Percentiles rank a stretch among this genome's conserved stretches.
These are phyloP conservation scores for Drosophila biarmipes DNA, from an alignment of 1,140 invertebrate species.

Conservation along the genomic window DNA sequence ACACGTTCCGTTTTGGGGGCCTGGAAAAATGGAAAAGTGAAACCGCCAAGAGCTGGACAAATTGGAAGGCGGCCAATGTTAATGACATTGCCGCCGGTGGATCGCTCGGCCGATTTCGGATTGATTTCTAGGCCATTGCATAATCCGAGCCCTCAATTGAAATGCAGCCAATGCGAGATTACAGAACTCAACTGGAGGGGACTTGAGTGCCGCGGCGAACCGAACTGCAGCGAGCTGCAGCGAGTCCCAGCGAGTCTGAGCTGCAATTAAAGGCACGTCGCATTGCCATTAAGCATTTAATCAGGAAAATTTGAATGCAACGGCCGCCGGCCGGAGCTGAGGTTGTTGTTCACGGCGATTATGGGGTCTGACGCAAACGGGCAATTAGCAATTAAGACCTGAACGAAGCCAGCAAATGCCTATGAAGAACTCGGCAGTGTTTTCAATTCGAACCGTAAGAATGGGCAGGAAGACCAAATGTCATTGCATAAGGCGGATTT, in stretches of 20 bases:
- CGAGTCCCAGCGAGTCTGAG: not conserved
- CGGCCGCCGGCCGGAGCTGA: slow-evolving; percentile 28
- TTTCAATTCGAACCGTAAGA: slow-evolving; percentile 24
- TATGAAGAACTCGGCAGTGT: not conserved
- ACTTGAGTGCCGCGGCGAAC: slow-evolving; percentile 2
- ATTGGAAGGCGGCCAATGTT: slow-evolving; percentile 44
- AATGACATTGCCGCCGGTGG: slow-evolving; percentile 44
- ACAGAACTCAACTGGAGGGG: slow-evolving; percentile 15
- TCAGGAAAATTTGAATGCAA: slow-evolving; percentile 80
- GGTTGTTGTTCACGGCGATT: slow-evolving; percentile 20
- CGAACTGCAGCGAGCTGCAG: slow-evolving; percentile 3
- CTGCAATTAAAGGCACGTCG: slow-evolving; percentile 78
- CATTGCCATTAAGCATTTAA: slow-evolving; percentile 76
- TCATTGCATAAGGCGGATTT: slow-evolving; percentile 40
- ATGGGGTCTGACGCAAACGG: slow-evolving; percentile 65
- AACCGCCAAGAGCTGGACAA: slow-evolving; percentile 9
- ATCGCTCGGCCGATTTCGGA: slow-evolving; percentile 13
- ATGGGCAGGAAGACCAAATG: slow-evolving; percentile 32
- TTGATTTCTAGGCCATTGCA: slow-evolving; percentile 52
- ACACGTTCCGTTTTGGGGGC: slow-evolving; percentile 29
- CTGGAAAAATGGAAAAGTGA: slow-evolving; percentile 23
- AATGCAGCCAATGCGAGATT: slow-evolving; percentile 65
- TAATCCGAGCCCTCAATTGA: slow-evolving; percentile 56
- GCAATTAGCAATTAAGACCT: slow-evolving; percentile 80
- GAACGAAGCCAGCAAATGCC: slow-evolving; percentile 16